A percentile compares a stretch with the other conserved stretches of the same genome.
These are phyloP conservation scores for Luehdorfia chinensis DNA, from an alignment of 1,140 invertebrate species.

Conservation along the genomic window DNA sequence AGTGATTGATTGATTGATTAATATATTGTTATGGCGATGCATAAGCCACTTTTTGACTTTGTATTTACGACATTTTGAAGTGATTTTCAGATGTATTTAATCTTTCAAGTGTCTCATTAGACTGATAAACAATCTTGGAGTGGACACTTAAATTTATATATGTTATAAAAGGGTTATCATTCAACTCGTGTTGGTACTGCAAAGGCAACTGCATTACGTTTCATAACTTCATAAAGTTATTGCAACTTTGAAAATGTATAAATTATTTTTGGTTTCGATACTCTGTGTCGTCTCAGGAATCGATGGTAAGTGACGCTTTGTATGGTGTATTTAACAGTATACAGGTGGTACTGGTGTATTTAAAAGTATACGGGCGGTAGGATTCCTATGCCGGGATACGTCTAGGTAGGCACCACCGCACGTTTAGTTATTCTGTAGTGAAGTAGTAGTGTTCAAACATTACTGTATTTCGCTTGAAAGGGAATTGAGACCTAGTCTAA, in stretches of 20 bases:
- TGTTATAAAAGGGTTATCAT: slow-evolving; percentile 3
- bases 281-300: not conserved
- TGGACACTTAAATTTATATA: slow-evolving; percentile 5
- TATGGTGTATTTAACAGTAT: too few species aligned
- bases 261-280: not conserved
- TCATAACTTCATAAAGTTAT: too few species aligned
- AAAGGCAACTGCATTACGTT: not conserved
- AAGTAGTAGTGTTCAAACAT: too few species aligned
- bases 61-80: slow-evolving; percentile 5
- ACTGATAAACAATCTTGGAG: slow-evolving; percentile 6
- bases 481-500: too few species aligned
- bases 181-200: not conserved
- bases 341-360: too few species aligned
- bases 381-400: too few species aligned
- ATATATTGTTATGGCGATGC: not conserved
- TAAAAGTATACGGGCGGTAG: too few species aligned
- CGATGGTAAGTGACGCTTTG: slow-evolving; percentile 1
- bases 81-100: slow-evolving; percentile 7
- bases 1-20: too few species aligned
- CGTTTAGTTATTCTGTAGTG: too few species aligned
- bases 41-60: not conserved
- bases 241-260: not conserved
- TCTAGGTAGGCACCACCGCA: too few species aligned
- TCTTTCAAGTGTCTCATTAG: slow-evolving; percentile 1
- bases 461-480: too few species aligned